A percentile compares a stretch with the other conserved stretches of the same genome.
Evolutionary conservation across 2,888 invertebrate species (phyloP).

Genomic region (Hedychridium roseum): DNA sequence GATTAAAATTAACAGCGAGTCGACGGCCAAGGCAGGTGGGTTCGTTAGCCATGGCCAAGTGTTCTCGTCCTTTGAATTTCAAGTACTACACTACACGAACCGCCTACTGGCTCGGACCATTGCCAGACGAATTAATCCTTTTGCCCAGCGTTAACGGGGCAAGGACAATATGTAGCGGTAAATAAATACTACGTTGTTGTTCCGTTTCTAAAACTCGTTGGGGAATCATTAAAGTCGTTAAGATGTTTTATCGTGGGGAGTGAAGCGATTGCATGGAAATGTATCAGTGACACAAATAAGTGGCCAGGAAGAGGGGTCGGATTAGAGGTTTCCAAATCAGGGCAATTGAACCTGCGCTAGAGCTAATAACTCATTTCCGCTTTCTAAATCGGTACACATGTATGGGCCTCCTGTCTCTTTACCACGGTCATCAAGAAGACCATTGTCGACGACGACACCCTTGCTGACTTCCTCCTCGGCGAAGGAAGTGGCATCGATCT

Average conservation of each 20-base stretch:
- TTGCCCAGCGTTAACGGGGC: too few species aligned
- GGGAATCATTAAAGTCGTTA: too few species aligned
- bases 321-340: slow-evolving; percentile 45
- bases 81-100: too few species aligned
- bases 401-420: slow-evolving; percentile 33
- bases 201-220: too few species aligned
- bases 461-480: slow-evolving; percentile 27
- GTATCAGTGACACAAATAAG: slow-evolving; percentile 26
- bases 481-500: too few species aligned
- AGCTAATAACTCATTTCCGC: slow-evolving; percentile 47
- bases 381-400: slow-evolving; percentile 37
- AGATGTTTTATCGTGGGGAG: too few species aligned
- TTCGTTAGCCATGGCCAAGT: slow-evolving; percentile 41
- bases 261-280: slow-evolving; percentile 13
- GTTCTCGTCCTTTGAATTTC: slow-evolving; percentile 41
- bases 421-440: slow-evolving; percentile 43
- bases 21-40: slow-evolving; percentile 42
- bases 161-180: too few species aligned
- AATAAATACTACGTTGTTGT: too few species aligned
- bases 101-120: too few species aligned
- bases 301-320: slow-evolving; percentile 22
- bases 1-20: slow-evolving; percentile 54
- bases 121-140: too few species aligned
- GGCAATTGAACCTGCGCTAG: slow-evolving; percentile 39
- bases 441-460: slow-evolving; percentile 31